These are phyloP conservation scores for Bombus confusus DNA, from an alignment of 1,140 invertebrate genomes.

Conservation along the genomic window DNA sequence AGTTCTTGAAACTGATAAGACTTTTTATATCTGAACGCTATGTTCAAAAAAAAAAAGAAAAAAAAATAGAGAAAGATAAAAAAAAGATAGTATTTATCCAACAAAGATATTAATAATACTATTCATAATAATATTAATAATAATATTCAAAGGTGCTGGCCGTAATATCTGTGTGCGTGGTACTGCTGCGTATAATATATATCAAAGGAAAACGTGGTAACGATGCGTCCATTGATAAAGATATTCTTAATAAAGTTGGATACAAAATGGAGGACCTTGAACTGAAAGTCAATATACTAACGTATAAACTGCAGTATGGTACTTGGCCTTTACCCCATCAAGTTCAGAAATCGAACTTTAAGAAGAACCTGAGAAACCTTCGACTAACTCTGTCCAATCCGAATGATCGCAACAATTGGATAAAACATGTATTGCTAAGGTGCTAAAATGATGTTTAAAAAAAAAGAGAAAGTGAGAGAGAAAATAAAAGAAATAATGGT, in stretches of 20 bases:
- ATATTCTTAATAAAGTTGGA: constrained; percentile 63
- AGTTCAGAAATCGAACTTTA: constrained; percentile 59
- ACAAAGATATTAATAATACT: not conserved
- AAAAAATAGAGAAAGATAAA: not conserved
- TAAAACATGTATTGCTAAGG: constrained; percentile 68
- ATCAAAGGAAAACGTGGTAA: constrained; percentile 51
- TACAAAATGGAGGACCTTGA: constrained; percentile 74
- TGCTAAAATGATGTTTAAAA: constrained; percentile 15
- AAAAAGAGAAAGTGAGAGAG: accelerated
- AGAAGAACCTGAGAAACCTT: constrained; percentile 55
- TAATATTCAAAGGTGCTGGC: constrained; percentile 65
- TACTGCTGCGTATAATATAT: constrained; percentile 65
- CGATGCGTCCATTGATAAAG: constrained; percentile 24
- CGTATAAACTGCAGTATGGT: constrained; percentile 77
- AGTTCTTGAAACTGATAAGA: constrained; percentile 23
- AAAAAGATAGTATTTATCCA: no score
- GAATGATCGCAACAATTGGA: constrained; percentile 63
- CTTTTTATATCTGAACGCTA: constrained; percentile 36
- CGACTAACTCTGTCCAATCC: constrained; percentile 62
- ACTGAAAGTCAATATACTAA: constrained; percentile 74
- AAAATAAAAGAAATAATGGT: no score
- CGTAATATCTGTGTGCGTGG: constrained; percentile 46
- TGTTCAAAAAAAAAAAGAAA: constrained; percentile 14
- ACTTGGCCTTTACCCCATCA: constrained; percentile 71
- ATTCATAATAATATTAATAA: no score